Conservation (phyloP, 2,888 invertebrate species). For the Tortrix viridana region DNA sequence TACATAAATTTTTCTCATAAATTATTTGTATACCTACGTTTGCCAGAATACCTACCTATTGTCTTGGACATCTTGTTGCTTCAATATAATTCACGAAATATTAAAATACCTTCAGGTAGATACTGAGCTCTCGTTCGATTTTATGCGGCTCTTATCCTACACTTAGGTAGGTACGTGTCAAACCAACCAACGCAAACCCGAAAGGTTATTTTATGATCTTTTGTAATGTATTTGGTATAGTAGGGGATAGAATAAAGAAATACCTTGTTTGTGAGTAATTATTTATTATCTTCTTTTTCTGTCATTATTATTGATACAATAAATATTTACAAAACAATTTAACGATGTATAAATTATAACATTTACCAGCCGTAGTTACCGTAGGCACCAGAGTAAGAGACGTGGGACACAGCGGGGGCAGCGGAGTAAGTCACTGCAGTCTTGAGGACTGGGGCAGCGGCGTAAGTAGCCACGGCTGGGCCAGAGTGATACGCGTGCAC, state of each 20-base stretch:
- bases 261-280: constrained; percentile 1
- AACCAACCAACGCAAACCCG: too few relatives aligned
- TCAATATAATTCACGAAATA: too few relatives aligned
- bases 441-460: constrained; percentile 48
- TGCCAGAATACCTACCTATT: too few relatives aligned
- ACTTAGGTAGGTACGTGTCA: too few relatives aligned
- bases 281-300: constrained; percentile 20
- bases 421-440: constrained; percentile 76
- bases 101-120: too few relatives aligned
- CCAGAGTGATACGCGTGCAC: constrained; percentile 45
- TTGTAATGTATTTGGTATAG: not conserved
- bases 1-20: too few relatives aligned
- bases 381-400: constrained; percentile 83
- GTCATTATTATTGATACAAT: constrained; percentile 31
- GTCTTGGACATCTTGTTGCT: too few relatives aligned
- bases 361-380: constrained; percentile 57
- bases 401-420: constrained; percentile 82
- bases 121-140: too few relatives aligned
- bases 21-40: too few relatives aligned
- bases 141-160: too few relatives aligned
- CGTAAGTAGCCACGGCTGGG: constrained; percentile 68
- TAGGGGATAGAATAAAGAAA: not conserved
- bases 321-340: constrained; percentile 40
- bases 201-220: too few relatives aligned
- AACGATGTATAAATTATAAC: constrained; percentile 37